Evolutionary conservation across 1,140 invertebrate genomes (phyloP).

Genomic region (Manduca sexta): DNA sequence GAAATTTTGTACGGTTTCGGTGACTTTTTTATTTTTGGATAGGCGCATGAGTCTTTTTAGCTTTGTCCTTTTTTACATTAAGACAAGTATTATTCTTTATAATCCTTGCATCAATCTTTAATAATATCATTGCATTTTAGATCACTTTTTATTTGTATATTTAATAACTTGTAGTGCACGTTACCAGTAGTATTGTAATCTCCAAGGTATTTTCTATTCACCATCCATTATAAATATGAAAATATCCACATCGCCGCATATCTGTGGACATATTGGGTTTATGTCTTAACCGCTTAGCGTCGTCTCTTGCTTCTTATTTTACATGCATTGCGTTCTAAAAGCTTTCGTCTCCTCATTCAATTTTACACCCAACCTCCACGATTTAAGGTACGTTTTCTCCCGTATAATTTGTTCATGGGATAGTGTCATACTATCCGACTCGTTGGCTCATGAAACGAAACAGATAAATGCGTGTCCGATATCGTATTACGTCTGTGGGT

Average conservation of each 20-base stretch:
- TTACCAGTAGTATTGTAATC: too few species aligned
- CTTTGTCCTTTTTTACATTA: too few species aligned
- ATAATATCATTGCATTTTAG: too few species aligned
- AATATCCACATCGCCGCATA: neutral
- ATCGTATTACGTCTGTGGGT: constrained; percentile 44
- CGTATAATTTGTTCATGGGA: constrained; percentile 19
- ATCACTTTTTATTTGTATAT: too few species aligned
- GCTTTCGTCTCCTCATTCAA: constrained; percentile 5
- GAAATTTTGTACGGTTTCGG: too few species aligned
- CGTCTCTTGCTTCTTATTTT: constrained; percentile 42
- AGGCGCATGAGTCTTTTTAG: too few species aligned
- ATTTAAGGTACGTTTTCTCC: constrained; percentile 22
- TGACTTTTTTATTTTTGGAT: too few species aligned
- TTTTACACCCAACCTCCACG: constrained; percentile 19
- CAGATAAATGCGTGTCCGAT: constrained; percentile 59
- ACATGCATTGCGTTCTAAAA: constrained; percentile 33
- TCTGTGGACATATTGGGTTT: constrained; percentile 1
- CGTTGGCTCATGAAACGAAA: constrained; percentile 53
- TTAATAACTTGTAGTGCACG: too few species aligned
- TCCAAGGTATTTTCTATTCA: too few species aligned
- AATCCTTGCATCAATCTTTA: too few species aligned
- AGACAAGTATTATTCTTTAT: too few species aligned
- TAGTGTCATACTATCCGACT: constrained; percentile 53
- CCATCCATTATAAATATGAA: too few species aligned
- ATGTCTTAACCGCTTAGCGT: constrained; percentile 29